A percentile compares a stretch with the other conserved stretches of the same genome.
Evolutionary conservation across 2,888 invertebrate genomes (phyloP).

Genomic region (Apeira syringaria): DNA sequence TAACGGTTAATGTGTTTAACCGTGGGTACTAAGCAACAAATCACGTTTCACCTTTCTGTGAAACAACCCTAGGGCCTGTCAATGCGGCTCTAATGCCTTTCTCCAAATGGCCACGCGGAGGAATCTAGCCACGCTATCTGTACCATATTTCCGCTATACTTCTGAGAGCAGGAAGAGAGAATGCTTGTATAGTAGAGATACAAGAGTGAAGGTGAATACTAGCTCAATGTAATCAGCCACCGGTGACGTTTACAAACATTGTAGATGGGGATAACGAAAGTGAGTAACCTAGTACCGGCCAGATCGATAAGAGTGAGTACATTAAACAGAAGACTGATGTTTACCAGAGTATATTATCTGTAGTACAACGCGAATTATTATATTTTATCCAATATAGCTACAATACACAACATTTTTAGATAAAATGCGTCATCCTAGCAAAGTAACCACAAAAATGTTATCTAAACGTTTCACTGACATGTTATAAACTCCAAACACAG

Average conservation of each 20-base stretch:
- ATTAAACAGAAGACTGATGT: too few species aligned
- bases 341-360: too few species aligned
- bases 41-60: constrained; percentile 37
- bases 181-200: not conserved
- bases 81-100: constrained; percentile 47
- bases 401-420: too few species aligned
- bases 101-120: constrained; percentile 43
- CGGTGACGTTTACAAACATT: not conserved
- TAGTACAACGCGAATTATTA: too few species aligned
- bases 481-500: not conserved
- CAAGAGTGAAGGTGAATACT: not conserved
- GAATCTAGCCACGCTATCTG: constrained; percentile 38
- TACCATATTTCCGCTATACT: not conserved
- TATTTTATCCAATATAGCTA: too few species aligned
- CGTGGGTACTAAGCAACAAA: constrained; percentile 33
- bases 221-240: not conserved
- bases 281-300: not conserved
- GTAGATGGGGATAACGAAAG: not conserved
- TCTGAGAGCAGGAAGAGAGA: too few species aligned
- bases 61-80: constrained; percentile 34
- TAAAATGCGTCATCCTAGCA: too few species aligned
- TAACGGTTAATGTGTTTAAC: too few species aligned
- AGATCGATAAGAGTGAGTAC: too few species aligned
- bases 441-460: too few species aligned
- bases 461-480: not conserved